These are phyloP conservation scores for Amphipyra tragopoginis DNA, from an alignment of 2,888 invertebrate species.

Conservation along the genomic window DNA sequence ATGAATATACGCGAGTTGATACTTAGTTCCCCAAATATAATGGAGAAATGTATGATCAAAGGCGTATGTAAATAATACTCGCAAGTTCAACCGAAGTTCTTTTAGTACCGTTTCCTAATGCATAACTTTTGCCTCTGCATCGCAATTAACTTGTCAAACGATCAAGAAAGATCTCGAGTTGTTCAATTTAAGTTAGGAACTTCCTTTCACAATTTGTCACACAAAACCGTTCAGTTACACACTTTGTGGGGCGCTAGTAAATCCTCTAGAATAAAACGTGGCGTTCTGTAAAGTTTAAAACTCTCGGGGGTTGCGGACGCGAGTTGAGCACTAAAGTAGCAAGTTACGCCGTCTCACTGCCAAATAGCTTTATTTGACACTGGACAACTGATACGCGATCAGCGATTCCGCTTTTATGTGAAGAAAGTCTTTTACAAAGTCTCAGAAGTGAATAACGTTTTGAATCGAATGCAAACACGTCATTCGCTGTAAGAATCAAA, in stretches of 20 bases:
- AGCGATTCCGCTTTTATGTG: slow-evolving; percentile 17
- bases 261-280: slow-evolving; percentile 49
- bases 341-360: slow-evolving; percentile 58
- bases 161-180: slow-evolving; percentile 40
- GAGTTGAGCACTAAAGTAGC: slow-evolving; percentile 55
- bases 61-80: slow-evolving; percentile 12
- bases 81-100: slow-evolving; percentile 10
- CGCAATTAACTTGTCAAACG: slow-evolving; percentile 45
- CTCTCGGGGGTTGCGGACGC: slow-evolving; percentile 53
- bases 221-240: slow-evolving; percentile 51
- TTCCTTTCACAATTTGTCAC: slow-evolving; percentile 50
- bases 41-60: slow-evolving; percentile 15
- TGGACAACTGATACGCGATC: slow-evolving; percentile 36
- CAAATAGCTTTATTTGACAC: slow-evolving; percentile 55
- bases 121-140: slow-evolving; percentile 32
- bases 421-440: not conserved
- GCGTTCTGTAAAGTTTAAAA: slow-evolving; percentile 59
- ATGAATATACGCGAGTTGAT: not conserved
- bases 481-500: too few relatives aligned
- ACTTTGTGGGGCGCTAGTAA: slow-evolving; percentile 43
- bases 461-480: too few relatives aligned
- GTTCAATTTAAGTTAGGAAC: slow-evolving; percentile 53
- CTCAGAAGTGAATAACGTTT: too few relatives aligned
- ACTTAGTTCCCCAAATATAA: slow-evolving; percentile 9
- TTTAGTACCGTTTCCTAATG: slow-evolving; percentile 1